A percentile compares a stretch with the other conserved stretches of the same genome.
phyloP scores from a whole-genome alignment of 1,140 invertebrate species.

The Drosophila arawakana region DNA sequence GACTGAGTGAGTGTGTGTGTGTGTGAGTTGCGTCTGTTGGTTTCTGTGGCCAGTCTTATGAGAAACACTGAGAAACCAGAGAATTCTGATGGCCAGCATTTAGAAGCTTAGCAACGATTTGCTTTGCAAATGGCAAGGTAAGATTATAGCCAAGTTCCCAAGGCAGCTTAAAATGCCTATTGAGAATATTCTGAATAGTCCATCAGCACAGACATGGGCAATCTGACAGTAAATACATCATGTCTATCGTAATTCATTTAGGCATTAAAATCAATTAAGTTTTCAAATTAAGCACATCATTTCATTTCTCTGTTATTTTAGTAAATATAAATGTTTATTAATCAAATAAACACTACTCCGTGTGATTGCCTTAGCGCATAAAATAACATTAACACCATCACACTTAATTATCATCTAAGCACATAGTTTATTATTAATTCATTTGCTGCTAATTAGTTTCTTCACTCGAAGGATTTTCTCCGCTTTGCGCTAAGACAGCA shows the following conservation, averaged over 20 bases:
- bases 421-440: conserved; percentile 17
- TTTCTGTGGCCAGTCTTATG: conserved; percentile 17
- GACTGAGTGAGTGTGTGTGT: conserved; percentile 21
- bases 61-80: conserved; percentile 9
- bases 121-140: conserved; percentile 56
- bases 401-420: conserved; percentile 8
- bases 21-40: not conserved
- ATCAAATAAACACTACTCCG: conserved; percentile 16
- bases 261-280: conserved; percentile 39
- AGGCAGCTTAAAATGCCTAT: conserved; percentile 39
- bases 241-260: conserved; percentile 15
- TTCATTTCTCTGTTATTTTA: not conserved
- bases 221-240: not conserved
- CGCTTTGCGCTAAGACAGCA: not conserved
- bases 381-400: conserved; percentile 6
- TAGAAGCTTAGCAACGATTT: conserved; percentile 72
- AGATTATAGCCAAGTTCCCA: conserved; percentile 60
- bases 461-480: not conserved
- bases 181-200: conserved; percentile 26
- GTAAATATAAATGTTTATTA: not conserved
- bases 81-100: conserved; percentile 41
- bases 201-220: conserved; percentile 1
- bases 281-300: not conserved
- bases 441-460: conserved; percentile 9
- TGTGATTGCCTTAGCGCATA: conserved; percentile 9